phyloP scores from a whole-genome alignment of 2,113 vertebrate species.

The Brachionichthys hirsutus region DNA sequence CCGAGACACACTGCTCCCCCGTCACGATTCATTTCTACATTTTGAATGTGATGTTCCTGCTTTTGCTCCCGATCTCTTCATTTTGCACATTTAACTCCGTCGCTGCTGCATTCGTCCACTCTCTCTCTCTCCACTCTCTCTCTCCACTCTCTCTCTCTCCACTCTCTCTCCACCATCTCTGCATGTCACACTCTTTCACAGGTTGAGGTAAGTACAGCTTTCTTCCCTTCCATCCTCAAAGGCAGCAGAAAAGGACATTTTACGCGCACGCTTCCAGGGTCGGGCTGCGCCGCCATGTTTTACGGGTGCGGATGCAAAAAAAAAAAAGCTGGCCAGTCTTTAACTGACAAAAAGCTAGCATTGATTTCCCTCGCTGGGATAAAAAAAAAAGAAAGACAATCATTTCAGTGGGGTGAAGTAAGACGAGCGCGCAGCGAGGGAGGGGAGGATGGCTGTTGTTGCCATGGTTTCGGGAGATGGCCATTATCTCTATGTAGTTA shows the following conservation, averaged over 20 bases:
- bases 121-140: constrained; percentile 4
- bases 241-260: constrained; percentile 63
- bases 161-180: neutral
- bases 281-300: constrained; percentile 48
- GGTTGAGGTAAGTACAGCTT: constrained; percentile 38
- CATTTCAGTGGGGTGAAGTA: constrained; percentile 43
- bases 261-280: constrained; percentile 67
- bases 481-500: constrained; percentile 77
- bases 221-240: constrained; percentile 54
- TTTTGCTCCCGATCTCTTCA: constrained; percentile 9
- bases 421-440: constrained; percentile 35
- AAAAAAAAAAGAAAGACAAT: constrained; percentile 24
- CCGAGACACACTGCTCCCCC: neutral
- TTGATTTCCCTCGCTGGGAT: constrained; percentile 59
- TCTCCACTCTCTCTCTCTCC: neutral
- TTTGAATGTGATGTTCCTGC: constrained; percentile 13
- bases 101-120: neutral
- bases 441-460: constrained; percentile 61
- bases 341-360: constrained; percentile 60
- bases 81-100: constrained; percentile 21
- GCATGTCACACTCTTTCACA: constrained; percentile 26
- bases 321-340: constrained; percentile 46
- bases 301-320: constrained; percentile 39
- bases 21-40: constrained; percentile 5
- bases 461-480: constrained; percentile 75